Conservation (phyloP, 35 echinoderm and acorn worm species). For the Diadema setosum region DNA sequence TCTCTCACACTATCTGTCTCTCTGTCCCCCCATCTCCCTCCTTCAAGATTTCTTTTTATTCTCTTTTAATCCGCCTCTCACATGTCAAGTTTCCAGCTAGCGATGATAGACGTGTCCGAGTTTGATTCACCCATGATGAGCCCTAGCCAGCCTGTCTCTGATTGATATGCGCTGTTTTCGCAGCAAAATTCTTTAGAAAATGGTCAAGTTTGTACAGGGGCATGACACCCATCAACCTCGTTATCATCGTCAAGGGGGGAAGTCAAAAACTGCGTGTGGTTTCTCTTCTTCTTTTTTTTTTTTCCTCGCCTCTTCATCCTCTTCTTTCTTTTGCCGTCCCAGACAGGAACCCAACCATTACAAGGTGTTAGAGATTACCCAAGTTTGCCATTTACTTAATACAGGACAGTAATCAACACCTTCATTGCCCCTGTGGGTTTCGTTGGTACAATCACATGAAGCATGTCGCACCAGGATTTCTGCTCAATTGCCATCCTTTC, state of each 20-base stretch:
- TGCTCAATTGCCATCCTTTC: conserved; percentile 34
- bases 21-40: too few relatives aligned
- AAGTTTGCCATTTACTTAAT: conserved; percentile 30
- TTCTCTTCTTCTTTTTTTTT: not conserved
- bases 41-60: not conserved
- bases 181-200: not conserved
- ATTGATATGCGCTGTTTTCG: conserved; percentile 5
- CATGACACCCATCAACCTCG: not conserved
- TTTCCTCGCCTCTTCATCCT: not conserved
- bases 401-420: not conserved
- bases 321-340: not conserved
- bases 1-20: not conserved
- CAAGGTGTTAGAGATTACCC: conserved; percentile 22
- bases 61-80: not conserved
- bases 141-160: not conserved
- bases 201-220: not conserved
- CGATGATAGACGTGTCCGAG: conserved; percentile 7
- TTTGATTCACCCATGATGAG: not conserved
- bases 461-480: conserved; percentile 27
- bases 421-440: conserved; percentile 19
- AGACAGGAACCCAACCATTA: conserved; percentile 16
- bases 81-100: not conserved
- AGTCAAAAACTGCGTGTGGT: not conserved
- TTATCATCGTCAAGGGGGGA: conserved; percentile 9
- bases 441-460: conserved; percentile 23